Evolutionary conservation across 2,113 vertebrate genomes (phyloP), one percentile per base, ranked within the genome.

Genomic region (Myxocyprinus asiaticus): DNA sequence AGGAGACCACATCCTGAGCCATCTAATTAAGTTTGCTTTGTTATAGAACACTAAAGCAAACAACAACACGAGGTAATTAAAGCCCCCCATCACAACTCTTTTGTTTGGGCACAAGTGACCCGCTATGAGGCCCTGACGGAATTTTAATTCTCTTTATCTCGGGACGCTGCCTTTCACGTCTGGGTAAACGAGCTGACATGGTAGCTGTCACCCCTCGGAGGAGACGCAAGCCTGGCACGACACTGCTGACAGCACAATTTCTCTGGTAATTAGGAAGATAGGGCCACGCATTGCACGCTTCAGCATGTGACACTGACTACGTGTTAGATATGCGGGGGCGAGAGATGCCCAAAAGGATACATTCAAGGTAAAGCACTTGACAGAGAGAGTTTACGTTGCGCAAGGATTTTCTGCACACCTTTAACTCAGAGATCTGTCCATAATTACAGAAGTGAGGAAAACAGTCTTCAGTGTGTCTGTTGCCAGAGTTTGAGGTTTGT

Each of bases 21-120:
- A 58, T 71, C 81, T 85, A 85, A 85, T 85, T 83, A 85, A 85
- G 84, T 83, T 83, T 75, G 84, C 81, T 85, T 83, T 76, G 76
- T 83, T 83, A 81, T 47, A 45, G 64, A 85, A 68, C 56, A 58
- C 78, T 81, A 81, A 83, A 65, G 77, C 81, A 82, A 83, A 81
- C 76, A 81, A 76, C 81, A 83, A 85, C 80, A 76, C 80, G 76
- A 71, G 75, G 69, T 83, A 76, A 75, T 82, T 85, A 85, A 66
- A 82, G 84, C 14, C 67, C 43, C 77, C 63, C 58, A 7, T 65
- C 70, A 53, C 47, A 33, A 66, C 10, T 50, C 14, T 33, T 67
- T 75, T 79, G 55, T 79, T 84, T 79, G 79, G 79, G 83, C 83
- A 62, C 76, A 66, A 79, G 83, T 84, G 83, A 84, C 79, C 79